Conservation (phyloP, 2,888 invertebrate genomes). For the Drosophila birchii region DNA sequence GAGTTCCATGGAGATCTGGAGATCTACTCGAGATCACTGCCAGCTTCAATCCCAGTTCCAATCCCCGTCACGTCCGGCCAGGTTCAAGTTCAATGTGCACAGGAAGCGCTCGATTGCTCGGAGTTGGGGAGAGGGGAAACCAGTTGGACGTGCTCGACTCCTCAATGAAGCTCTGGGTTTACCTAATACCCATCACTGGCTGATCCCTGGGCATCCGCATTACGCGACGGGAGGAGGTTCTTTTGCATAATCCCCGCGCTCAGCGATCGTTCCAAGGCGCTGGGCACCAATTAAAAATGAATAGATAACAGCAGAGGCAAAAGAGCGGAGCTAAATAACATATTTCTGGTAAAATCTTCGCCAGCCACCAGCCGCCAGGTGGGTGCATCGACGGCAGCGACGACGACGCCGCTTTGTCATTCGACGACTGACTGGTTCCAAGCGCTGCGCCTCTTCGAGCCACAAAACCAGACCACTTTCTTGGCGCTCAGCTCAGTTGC, state of each 20-base stretch:
- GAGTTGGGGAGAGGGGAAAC: conserved; percentile 50
- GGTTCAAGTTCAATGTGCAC: conserved; percentile 75
- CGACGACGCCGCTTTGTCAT: conserved; percentile 51
- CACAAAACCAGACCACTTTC: conserved; percentile 84
- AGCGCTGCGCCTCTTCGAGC: conserved; percentile 57
- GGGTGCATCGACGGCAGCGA: conserved; percentile 54
- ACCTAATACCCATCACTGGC: conserved; percentile 21
- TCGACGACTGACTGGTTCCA: conserved; percentile 55
- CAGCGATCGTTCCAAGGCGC: conserved; percentile 57
- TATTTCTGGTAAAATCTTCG: conserved; percentile 52
- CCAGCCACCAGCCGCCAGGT: conserved; percentile 13
- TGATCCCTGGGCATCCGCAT: conserved; percentile 31
- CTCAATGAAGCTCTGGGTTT: conserved; percentile 27
- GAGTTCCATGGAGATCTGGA: conserved; percentile 29
- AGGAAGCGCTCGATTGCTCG: conserved; percentile 55
- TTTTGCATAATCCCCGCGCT: conserved; percentile 32
- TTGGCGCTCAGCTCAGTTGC: conserved; percentile 82
- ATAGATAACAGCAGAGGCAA: conserved; percentile 17
- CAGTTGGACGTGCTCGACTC: conserved; percentile 61
- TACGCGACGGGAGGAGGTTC: conserved; percentile 16
- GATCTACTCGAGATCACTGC: conserved; percentile 4
- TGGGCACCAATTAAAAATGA: conserved; percentile 37
- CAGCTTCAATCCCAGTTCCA: conserved; percentile 4
- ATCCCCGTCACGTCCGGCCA: conserved; percentile 58
- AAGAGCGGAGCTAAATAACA: conserved; percentile 26